These are phyloP conservation scores for Pachycephus smyrnensis DNA, from an alignment of 2,888 invertebrate species.

Conservation along the genomic window DNA sequence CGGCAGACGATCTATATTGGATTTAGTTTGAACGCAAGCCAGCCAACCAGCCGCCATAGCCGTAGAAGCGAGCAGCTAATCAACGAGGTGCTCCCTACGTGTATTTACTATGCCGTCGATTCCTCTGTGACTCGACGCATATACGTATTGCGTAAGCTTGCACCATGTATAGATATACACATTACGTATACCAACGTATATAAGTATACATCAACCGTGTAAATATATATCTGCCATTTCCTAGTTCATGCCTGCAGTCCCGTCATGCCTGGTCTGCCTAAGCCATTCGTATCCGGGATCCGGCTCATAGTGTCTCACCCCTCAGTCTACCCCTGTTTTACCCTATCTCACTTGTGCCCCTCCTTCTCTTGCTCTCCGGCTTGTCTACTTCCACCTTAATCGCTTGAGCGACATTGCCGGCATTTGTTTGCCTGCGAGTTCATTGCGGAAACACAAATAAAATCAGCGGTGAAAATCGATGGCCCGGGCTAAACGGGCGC, in stretches of 20 bases:
- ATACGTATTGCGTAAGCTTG: slow-evolving; percentile 27
- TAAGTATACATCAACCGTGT: not conserved
- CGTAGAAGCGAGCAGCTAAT: slow-evolving; percentile 56
- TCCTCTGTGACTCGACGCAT: slow-evolving; percentile 40
- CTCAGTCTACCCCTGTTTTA: slow-evolving; percentile 25
- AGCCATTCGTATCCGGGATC: slow-evolving; percentile 24
- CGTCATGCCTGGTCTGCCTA: slow-evolving; percentile 4
- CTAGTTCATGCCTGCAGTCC: slow-evolving; percentile 16
- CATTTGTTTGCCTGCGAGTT: slow-evolving; percentile 17
- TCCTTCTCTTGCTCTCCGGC: slow-evolving; percentile 4
- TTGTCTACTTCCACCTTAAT: slow-evolving; percentile 15
- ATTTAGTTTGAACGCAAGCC: slow-evolving; percentile 46
- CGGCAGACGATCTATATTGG: slow-evolving; percentile 44
- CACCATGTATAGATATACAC: slow-evolving; percentile 2
- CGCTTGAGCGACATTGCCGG: slow-evolving; percentile 14
- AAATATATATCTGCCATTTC: slow-evolving; percentile 33
- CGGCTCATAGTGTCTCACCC: slow-evolving; percentile 16
- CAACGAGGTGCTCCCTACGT: slow-evolving; percentile 46
- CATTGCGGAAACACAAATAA: slow-evolving; percentile 26
- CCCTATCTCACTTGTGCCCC: slow-evolving; percentile 17
- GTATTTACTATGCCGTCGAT: slow-evolving; percentile 52
- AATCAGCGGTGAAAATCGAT: slow-evolving; percentile 18
- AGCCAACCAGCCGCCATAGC: slow-evolving; percentile 34
- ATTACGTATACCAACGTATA: not conserved
- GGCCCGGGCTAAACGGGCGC: slow-evolving; percentile 13